Conservation (phyloP, 2,888 invertebrate species). For the Anorthoa munda region DNA sequence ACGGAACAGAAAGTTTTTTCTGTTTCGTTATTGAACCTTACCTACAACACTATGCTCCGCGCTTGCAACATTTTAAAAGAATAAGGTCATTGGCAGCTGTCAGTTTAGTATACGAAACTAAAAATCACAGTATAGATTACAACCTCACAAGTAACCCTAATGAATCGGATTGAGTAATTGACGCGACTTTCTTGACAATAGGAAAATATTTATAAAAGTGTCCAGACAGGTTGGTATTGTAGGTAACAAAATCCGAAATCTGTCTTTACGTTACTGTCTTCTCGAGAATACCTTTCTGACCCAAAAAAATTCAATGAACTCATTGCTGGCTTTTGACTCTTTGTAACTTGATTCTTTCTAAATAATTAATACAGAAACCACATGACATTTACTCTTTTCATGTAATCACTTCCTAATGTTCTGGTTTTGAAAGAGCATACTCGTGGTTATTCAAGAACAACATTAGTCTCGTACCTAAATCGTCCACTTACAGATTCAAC, state of each 20-base stretch:
- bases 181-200: background rate
- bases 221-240: no score
- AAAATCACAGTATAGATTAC: no score
- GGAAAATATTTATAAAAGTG: background rate
- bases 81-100: no score
- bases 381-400: slow-evolving; percentile 33
- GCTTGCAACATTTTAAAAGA: no score
- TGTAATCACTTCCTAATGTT: slow-evolving; percentile 39
- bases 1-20: no score
- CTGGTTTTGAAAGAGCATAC: slow-evolving; percentile 36
- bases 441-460: slow-evolving; percentile 17
- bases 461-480: slow-evolving; percentile 1
- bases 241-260: no score
- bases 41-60: no score
- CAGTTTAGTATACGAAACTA: no score
- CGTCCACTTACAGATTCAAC: slow-evolving; percentile 2
- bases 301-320: background rate
- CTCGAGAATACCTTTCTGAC: no score
- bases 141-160: background rate
- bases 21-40: no score
- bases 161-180: no score
- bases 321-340: background rate
- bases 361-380: slow-evolving; percentile 22
- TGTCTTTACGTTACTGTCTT: no score
- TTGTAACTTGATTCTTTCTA: slow-evolving; percentile 16